Base-by-base conservation (phyloP, 2,888 invertebrate genomes). In the Hemithea aestivaria region DNA sequence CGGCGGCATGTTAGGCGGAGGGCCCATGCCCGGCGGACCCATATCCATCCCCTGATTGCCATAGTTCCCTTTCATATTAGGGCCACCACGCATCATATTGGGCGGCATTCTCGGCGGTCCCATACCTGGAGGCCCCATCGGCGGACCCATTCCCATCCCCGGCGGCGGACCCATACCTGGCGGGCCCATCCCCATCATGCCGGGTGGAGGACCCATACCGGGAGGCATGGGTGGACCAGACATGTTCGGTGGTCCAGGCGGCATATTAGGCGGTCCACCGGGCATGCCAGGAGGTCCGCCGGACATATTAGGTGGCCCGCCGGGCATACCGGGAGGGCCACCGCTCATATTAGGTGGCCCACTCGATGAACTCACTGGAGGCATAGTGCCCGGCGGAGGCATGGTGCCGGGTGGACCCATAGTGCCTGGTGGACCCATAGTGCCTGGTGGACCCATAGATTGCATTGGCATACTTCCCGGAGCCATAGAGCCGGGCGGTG, bases 11-110 rank as follows among this genome's bases (percentile, higher is more conserved):
- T 70, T 73, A 1, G 79, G 77, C 0, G 82, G 80, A 1, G 84
- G 82, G 0, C 83, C 83, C 79, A 83, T 77, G 1, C 79, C 79
- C 7, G 82, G 80, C 1, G 83, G 82, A 1, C 78, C 83, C 71
- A 82, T 75, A 35, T 82, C 81, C 79, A 82, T 77, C 2, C 62
- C 58, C 37, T 66, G 73, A 48, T 75, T 78, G 51, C 73, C 77
- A 24, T 54, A 77, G 45, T 73, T 78, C 2, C 70, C 58, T 40
- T 48, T 44, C 48, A 48, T 48, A 20, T 77, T 80, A n/a, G 72
- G 70, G 0, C 72, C 73, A 6, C 67, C 62, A 20, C 67, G 65
- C 76, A 79, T 77, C 75, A 81, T 79, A 16, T 65, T 66, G 16
- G 77, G 78, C 2, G 79, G 75, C 74, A 81, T 78, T 54, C 74